phyloP scores from a whole-genome alignment of 2,113 vertebrate genomes.

The Phaethon lepturus region DNA sequence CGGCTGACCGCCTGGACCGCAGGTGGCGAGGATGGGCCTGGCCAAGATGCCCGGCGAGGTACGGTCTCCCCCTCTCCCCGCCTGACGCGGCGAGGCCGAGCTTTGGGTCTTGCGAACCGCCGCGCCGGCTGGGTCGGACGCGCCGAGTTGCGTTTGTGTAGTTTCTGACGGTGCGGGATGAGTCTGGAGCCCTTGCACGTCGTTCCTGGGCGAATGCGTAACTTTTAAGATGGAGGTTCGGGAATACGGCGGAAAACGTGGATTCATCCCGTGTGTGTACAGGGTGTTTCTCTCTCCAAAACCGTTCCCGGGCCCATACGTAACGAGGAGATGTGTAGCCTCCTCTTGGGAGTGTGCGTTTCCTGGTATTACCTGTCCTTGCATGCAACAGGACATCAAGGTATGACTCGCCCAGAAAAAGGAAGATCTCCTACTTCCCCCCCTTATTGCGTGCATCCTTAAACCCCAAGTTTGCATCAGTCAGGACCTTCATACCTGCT shows the following conservation, averaged over 20 bases:
- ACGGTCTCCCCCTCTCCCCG: not conserved
- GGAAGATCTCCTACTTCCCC: not conserved
- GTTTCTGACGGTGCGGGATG: not conserved
- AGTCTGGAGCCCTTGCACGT: not conserved
- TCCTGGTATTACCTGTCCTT: not conserved
- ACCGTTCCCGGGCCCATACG: fast-evolving
- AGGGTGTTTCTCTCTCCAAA: not conserved
- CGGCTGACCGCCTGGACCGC: slow-evolving; percentile 25
- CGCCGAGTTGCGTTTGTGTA: fast-evolving
- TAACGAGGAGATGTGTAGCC: not conserved
- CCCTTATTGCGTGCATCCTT: fast-evolving
- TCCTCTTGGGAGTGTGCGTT: not conserved
- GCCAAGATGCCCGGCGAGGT: slow-evolving; percentile 67
- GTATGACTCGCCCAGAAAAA: not conserved
- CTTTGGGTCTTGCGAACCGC: no score
- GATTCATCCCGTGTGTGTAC: fast-evolving
- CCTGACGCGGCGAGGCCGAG: fast-evolving
- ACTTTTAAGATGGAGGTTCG: not conserved
- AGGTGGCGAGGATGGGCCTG: slow-evolving; percentile 72
- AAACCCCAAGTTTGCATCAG: not conserved
- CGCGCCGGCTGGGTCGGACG: fast-evolving
- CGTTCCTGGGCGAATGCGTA: not conserved
- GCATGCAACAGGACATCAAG: not conserved
- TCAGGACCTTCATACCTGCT: not conserved
- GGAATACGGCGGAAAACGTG: not conserved